Evolutionary conservation across 2,888 invertebrate genomes (phyloP).

Genomic region (Plemyria rubiginata): DNA sequence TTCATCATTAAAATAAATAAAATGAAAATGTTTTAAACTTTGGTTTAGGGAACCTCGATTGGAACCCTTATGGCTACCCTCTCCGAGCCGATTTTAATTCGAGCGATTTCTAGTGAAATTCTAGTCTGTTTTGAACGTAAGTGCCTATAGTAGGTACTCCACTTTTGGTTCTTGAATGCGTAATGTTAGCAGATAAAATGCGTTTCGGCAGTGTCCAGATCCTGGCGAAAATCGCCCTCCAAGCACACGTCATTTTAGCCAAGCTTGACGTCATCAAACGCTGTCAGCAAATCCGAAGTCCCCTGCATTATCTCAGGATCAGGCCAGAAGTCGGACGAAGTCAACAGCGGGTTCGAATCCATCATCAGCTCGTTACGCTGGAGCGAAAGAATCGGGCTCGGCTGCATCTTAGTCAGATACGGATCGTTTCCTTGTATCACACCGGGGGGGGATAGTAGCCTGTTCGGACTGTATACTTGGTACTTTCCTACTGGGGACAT

Average conservation of each 20-base stretch:
- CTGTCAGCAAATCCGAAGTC: slow-evolving; percentile 67
- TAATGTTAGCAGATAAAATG: slow-evolving; percentile 37
- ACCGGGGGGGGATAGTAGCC: slow-evolving; percentile 61
- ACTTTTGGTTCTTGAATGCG: neutral
- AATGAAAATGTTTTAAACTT: slow-evolving; percentile 31
- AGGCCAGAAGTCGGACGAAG: slow-evolving; percentile 68
- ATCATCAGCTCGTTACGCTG: slow-evolving; percentile 63
- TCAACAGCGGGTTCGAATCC: slow-evolving; percentile 59
- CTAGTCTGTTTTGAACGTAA: slow-evolving; percentile 3
- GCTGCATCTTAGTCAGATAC: slow-evolving; percentile 73
- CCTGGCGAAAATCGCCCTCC: slow-evolving; percentile 59
- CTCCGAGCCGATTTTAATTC: slow-evolving; percentile 65
- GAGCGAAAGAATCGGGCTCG: slow-evolving; percentile 65
- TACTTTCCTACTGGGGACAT: slow-evolving; percentile 69
- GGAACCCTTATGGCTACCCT: slow-evolving; percentile 54
- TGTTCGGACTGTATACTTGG: slow-evolving; percentile 65
- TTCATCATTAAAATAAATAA: neutral
- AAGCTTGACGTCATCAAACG: slow-evolving; percentile 76
- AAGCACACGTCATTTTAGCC: slow-evolving; percentile 48
- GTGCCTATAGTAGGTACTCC: neutral
- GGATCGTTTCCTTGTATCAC: slow-evolving; percentile 71
- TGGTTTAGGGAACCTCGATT: slow-evolving; percentile 48
- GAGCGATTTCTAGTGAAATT: slow-evolving; percentile 64
- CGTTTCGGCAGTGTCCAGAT: slow-evolving; percentile 42
- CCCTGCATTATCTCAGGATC: slow-evolving; percentile 71